Conservation (phyloP, 92 coral and sea anemone species). For the Muricea muricata region DNA sequence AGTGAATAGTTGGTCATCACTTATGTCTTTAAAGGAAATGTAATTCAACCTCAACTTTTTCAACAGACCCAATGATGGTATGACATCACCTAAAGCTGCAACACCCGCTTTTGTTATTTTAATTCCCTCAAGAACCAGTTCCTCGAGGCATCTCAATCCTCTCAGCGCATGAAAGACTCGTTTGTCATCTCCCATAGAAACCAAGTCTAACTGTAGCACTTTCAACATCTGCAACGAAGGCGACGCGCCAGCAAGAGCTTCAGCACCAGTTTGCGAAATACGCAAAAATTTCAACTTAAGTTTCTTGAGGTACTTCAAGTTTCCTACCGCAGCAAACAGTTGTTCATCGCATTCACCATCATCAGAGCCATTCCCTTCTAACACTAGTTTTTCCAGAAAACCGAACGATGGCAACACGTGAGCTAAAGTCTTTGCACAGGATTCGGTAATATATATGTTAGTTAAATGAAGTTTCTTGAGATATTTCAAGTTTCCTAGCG, state of each 20-base stretch:
- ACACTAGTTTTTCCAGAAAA: too few relatives aligned
- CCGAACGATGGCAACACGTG: too few relatives aligned
- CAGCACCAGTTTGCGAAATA: not conserved
- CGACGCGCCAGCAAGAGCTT: not conserved
- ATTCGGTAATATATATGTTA: too few relatives aligned
- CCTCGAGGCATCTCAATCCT: too few relatives aligned
- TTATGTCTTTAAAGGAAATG: too few relatives aligned
- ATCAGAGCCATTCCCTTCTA: not conserved
- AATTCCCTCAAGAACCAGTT: too few relatives aligned
- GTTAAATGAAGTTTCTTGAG: not conserved
- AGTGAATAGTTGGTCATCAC: too few relatives aligned
- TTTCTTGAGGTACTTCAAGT: not conserved
- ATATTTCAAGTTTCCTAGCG: not conserved
- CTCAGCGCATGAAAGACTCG: too few relatives aligned
- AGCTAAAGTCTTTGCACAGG: not conserved
- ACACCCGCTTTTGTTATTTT: too few relatives aligned
- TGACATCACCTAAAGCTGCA: too few relatives aligned
- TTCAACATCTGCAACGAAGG: conserved; percentile 19
- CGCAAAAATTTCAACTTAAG: not conserved
- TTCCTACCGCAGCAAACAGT: not conserved
- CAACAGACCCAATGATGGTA: too few relatives aligned
- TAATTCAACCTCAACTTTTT: too few relatives aligned
- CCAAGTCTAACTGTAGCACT: not conserved
- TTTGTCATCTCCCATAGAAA: not conserved
- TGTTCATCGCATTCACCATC: not conserved